Evolutionary conservation across 2,113 vertebrate species (phyloP), one percentile per base, ranked within the genome.

Genomic region (Regulus satrapa): DNA sequence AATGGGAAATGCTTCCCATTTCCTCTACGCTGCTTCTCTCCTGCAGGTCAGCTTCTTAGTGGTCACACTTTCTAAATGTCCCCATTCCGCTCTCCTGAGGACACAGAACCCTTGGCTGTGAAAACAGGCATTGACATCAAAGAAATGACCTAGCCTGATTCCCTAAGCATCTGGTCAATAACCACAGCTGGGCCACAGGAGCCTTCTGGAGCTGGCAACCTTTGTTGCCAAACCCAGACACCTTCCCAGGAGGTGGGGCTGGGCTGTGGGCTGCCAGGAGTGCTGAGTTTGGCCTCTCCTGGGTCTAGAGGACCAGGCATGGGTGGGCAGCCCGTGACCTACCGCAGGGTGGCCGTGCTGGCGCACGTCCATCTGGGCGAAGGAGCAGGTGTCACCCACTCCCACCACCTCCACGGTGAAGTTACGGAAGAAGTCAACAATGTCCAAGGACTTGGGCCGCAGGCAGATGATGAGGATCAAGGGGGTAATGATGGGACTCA

Each of bases 361-460:
- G 52, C 99, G 98, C 88, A 99, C 99, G 2, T 99, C 99, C 99
- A 99, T 99, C 98, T 99, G 99, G 55, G 99, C 99, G 21, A 99
- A 99, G 55, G 99, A 99, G 94, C 99, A 99, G 67, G 99, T 99
- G 96, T 99, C 99, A 3, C 99, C 99, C 23, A 99, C 99, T 1
- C 99, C 99, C 19, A 99, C 98, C 38, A 99, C 99, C 97, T 99
- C 99, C 86, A 99, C 99, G 0, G 99, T 99, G 96, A 99, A 99
- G 97, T 99, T 99, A 73, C 99, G 98, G 97, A 99, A 99, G 96
- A 99, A 99, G 94, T 99, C 99, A 40, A 99, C 99, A n/a, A 99
- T 99, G 97, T 99, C 99, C 84, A 99, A 97, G 59, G 99, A 99
- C 97, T 99, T 99, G n/a, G 99, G 99, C 40, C 99, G 98, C 96